Conservation (phyloP, 2,888 invertebrate genomes). For the Thecophora atra region DNA sequence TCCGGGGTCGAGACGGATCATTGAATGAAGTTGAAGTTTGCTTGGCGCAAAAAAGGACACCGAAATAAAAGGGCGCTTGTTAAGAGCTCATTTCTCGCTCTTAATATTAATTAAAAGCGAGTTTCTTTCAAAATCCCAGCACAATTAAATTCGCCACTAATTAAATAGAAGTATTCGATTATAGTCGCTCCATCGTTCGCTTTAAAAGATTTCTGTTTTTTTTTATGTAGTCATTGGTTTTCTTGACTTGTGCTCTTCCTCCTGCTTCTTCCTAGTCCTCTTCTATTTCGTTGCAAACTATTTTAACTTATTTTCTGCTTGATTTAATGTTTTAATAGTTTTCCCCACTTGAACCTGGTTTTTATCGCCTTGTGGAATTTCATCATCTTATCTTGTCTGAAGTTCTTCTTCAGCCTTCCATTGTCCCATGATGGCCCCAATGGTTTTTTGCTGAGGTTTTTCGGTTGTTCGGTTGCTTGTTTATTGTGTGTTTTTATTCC, state of each 20-base stretch:
- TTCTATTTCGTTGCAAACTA: constrained; percentile 50
- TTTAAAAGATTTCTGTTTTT: background rate
- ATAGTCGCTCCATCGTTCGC: no score
- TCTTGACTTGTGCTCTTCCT: constrained; percentile 20
- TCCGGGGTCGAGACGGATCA: background rate
- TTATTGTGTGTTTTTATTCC: constrained; percentile 28
- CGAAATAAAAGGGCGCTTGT: constrained; percentile 14
- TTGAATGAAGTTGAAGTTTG: background rate
- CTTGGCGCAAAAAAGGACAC: constrained; percentile 26
- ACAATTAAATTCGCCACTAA: background rate
- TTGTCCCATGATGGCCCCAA: constrained; percentile 42
- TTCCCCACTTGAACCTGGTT: constrained; percentile 37
- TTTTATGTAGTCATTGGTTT: constrained; percentile 26
- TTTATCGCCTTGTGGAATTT: constrained; percentile 31
- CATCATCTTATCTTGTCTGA: constrained; percentile 47
- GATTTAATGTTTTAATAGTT: constrained; percentile 64
- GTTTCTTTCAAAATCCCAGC: background rate
- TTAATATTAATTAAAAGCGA: constrained; percentile 26
- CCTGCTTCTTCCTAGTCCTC: background rate
- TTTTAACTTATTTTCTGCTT: constrained; percentile 63
- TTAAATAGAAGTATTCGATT: background rate
- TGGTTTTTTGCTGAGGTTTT: constrained; percentile 42
- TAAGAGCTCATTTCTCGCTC: constrained; percentile 24
- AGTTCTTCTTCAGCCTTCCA: constrained; percentile 46
- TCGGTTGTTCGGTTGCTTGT: constrained; percentile 45